phyloP scores from a whole-genome alignment of 2,888 invertebrate genomes.

The Luffia ferchaultella region DNA sequence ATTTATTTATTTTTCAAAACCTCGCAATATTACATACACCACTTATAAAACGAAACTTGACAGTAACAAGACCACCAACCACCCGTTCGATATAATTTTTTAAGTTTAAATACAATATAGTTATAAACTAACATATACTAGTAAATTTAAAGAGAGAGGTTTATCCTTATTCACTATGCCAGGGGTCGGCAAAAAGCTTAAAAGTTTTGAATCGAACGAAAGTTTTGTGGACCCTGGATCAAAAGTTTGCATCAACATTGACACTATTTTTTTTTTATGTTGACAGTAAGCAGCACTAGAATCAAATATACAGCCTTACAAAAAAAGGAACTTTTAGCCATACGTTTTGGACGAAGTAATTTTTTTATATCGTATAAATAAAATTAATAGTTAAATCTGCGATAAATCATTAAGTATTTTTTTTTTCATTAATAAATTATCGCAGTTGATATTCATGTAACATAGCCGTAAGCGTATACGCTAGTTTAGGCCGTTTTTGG shows the following conservation, averaged over 20 bases:
- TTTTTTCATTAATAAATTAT: background rate
- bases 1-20: slow-evolving; percentile 32
- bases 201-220: background rate
- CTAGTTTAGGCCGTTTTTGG: too few relatives aligned
- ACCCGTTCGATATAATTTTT: background rate
- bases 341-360: background rate
- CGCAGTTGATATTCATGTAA: background rate
- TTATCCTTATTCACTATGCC: slow-evolving; percentile 11
- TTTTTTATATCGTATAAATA: too few relatives aligned
- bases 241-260: background rate
- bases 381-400: background rate
- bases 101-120: background rate
- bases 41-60: background rate
- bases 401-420: background rate
- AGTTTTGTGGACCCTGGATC: background rate
- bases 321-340: background rate
- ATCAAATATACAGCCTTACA: background rate
- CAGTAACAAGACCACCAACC: background rate
- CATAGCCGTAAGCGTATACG: background rate
- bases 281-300: too few relatives aligned
- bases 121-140: slow-evolving; percentile 23
- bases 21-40: background rate
- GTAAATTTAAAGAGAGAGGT: slow-evolving; percentile 46
- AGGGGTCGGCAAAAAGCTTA: background rate
- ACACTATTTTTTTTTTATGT: background rate